Evolutionary conservation across 2,888 invertebrate genomes (phyloP), one percentile per base, ranked within the genome.

Genomic region (Phoenoteleia sp.): DNA sequence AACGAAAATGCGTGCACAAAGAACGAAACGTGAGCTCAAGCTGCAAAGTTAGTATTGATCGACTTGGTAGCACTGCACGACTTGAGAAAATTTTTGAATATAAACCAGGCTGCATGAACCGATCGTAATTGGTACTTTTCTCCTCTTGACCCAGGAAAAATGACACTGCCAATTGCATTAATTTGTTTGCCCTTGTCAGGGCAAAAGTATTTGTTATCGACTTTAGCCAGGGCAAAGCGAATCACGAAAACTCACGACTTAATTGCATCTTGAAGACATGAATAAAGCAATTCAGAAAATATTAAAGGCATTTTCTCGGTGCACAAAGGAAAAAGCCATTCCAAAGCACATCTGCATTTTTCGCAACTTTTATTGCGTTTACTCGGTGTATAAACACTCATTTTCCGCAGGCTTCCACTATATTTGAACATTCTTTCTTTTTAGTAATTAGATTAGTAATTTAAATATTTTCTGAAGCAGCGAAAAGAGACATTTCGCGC

Each of bases 41-140:
- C 83, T 84, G 83, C 83, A 69, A 66, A 84, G 69, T 69, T 79
- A 33, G 67, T 76, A 82, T 82, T 52, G 76, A 82, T 82, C 82
- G 81, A 75, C 52, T 75, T 67, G 23, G 52, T 47, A 23, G 13
- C 47, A 33, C 45, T 54, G 62, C 19, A 25, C 58, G 74, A 74
- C 74, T 75, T 81, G 67, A 69, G 67, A 74, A 81, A 71, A 80
- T 52, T 60, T 36, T 62, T 69, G 58, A 69, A 67, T 60, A 54
- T 69, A 49, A 69, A 60, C 47, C 67, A 60, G 13, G 39, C 52
- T 13, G 9, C 54, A 21, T 58, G 36, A 3, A 17, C 39, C 17
- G 19, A 11, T 27, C 33, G 49, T 71, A 79, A 71, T 71, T 79
- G 54, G 39, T 29, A 39, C 52, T 25, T 52, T 58, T 52, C 13